These are phyloP conservation scores for Brachionus calyciflorus DNA, from an alignment of 1,140 invertebrate genomes.

Conservation along the genomic window DNA sequence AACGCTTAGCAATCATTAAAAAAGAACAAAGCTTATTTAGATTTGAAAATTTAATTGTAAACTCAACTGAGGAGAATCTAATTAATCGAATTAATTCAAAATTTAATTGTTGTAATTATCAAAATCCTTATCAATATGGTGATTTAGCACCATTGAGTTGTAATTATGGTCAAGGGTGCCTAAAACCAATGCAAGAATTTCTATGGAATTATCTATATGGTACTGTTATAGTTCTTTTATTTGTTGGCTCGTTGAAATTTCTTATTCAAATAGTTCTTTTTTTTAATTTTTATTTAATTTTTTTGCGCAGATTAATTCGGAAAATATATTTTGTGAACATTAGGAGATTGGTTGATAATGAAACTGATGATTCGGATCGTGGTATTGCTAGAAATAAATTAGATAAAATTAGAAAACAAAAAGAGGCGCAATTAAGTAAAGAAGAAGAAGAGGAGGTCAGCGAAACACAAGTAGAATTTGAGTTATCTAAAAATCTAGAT, in stretches of 20 bases:
- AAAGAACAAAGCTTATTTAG: not conserved
- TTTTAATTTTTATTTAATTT: conserved; percentile 13
- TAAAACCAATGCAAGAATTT: conserved; percentile 40
- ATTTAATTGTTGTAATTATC: conserved; percentile 40
- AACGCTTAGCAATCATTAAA: not conserved
- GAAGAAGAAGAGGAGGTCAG: conserved; percentile 19
- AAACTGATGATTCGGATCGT: not conserved
- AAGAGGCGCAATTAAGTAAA: not conserved
- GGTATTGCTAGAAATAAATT: not conserved
- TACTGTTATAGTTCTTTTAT: not conserved
- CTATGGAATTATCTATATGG: conserved; percentile 22
- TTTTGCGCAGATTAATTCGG: not conserved
- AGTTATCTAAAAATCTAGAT: not conserved
- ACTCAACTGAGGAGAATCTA: conserved; percentile 1
- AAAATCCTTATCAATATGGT: conserved; percentile 38
- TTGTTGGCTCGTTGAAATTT: conserved; percentile 22
- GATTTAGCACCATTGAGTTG: conserved; percentile 33
- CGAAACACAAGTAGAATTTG: not conserved
- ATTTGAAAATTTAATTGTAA: conserved; percentile 3
- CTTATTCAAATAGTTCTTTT: not conserved
- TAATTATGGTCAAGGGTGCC: conserved; percentile 18
- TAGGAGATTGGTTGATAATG: conserved; percentile 9
- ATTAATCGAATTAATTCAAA: conserved; percentile 10
- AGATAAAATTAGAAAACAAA: not conserved
- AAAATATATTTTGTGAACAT: conserved; percentile 4